These are phyloP conservation scores for Jacana jacana DNA, from an alignment of 2,113 vertebrate genomes.

Conservation along the genomic window DNA sequence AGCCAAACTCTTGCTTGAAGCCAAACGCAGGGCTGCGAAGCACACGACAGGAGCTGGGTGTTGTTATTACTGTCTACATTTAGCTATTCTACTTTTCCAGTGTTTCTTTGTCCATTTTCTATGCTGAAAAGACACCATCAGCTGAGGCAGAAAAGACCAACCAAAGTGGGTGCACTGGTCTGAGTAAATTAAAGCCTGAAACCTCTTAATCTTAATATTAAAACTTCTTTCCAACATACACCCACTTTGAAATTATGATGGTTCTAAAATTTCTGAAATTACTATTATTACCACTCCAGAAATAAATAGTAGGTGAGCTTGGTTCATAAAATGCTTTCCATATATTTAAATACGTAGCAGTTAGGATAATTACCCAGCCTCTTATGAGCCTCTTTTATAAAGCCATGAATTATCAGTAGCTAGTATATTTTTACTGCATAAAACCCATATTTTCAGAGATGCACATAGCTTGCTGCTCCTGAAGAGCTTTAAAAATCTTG, in stretches of 20 bases:
- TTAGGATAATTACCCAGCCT: neutral
- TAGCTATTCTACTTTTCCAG: neutral
- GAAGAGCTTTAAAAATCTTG: neutral
- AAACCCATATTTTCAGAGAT: neutral
- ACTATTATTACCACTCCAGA: neutral
- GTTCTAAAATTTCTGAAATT: neutral
- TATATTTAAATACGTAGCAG: neutral
- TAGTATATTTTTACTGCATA: neutral
- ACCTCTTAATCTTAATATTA: neutral
- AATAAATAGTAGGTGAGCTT: neutral
- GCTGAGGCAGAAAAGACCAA: neutral
- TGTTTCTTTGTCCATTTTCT: neutral
- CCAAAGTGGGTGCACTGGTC: neutral
- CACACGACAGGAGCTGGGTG: neutral
- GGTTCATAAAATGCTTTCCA: conserved; percentile 18
- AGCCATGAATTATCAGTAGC: neutral
- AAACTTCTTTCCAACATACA: neutral
- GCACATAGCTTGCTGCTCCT: neutral
- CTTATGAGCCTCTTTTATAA: neutral
- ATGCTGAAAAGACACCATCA: neutral
- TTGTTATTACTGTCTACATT: neutral
- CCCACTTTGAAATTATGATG: neutral
- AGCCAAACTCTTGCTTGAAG: neutral
- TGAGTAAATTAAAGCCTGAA: neutral
- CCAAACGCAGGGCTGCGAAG: neutral